Conservation (phyloP, 1,140 invertebrate genomes). For the Brachionus rotundiformis region DNA sequence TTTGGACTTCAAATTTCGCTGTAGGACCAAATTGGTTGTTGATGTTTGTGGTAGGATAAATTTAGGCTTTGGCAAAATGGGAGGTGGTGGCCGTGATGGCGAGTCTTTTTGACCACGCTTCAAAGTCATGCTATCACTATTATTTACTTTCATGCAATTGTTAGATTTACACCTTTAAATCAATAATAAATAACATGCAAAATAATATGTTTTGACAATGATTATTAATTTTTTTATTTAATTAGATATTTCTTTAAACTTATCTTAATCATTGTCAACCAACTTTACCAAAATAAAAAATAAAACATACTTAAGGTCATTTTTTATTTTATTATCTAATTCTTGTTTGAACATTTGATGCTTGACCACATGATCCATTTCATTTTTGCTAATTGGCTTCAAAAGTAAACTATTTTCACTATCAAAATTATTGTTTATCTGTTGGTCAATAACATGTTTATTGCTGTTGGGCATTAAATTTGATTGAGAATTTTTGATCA, state of each 20-base stretch:
- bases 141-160: slow-evolving; percentile 26
- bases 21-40: slow-evolving; percentile 39
- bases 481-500: slow-evolving; percentile 40
- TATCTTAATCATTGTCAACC: too few species aligned
- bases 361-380: background rate
- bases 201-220: too few species aligned
- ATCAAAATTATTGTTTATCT: background rate
- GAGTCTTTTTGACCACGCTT: slow-evolving; percentile 21
- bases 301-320: slow-evolving; percentile 18
- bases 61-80: slow-evolving; percentile 40
- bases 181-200: background rate
- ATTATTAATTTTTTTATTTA: too few species aligned
- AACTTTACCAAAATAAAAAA: background rate
- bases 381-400: slow-evolving; percentile 3
- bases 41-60: slow-evolving; percentile 49
- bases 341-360: slow-evolving; percentile 45
- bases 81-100: slow-evolving; percentile 39
- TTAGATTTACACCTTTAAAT: slow-evolving; percentile 23
- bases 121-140: background rate
- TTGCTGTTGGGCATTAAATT: background rate
- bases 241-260: too few species aligned
- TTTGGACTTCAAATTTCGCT: slow-evolving; percentile 50
- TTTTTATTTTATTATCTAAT: slow-evolving; percentile 11
- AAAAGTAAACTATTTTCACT: background rate
- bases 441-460: slow-evolving; percentile 28